phyloP scores from a whole-genome alignment of 2,113 vertebrate species.

The Lethenteron reissneri region DNA sequence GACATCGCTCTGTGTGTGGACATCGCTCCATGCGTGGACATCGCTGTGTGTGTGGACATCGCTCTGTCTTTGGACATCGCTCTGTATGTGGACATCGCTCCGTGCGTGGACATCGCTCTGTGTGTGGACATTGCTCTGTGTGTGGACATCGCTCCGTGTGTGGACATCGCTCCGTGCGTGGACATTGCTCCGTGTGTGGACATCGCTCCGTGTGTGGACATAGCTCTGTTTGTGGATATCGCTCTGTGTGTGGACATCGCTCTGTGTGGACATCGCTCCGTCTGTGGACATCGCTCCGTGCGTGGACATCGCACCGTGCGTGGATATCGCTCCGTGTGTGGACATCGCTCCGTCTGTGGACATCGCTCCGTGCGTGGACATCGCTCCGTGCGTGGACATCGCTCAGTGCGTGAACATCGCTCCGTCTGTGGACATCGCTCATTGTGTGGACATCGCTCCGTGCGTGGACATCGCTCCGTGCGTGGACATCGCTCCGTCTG shows the following conservation, averaged over 20 bases:
- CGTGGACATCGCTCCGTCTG: background rate
- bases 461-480: background rate
- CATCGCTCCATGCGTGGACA: background rate
- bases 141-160: background rate
- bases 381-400: background rate
- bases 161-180: background rate
- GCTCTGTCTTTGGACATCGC: background rate
- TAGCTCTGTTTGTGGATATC: background rate
- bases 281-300: background rate
- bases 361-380: background rate
- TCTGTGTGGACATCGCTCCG: background rate
- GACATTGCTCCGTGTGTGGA: background rate
- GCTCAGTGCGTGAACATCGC: background rate
- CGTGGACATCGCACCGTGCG: background rate
- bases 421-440: background rate
- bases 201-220: background rate
- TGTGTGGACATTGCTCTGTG: background rate
- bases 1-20: background rate
- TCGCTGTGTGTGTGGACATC: background rate
- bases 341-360: background rate
- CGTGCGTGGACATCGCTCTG: background rate
- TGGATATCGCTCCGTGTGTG: background rate
- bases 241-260: background rate
- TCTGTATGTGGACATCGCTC: background rate
- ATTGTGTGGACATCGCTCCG: background rate